Conservation (phyloP, 1,140 invertebrate species). For the Notospermus geniculatus region DNA sequence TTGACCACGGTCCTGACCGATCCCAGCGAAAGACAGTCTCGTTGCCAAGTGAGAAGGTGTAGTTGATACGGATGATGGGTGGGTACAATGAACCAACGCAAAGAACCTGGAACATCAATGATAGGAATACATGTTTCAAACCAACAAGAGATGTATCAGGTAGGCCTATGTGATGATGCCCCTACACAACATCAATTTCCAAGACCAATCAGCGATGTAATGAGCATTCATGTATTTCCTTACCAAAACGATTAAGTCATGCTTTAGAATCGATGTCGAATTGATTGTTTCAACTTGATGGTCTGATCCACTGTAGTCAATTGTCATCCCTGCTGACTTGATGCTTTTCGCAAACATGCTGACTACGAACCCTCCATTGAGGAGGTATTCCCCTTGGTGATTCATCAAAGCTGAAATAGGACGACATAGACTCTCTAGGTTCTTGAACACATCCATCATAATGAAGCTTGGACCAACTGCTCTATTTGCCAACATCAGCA, state of each 20-base stretch:
- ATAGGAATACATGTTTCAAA: too few relatives aligned
- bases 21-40: conserved; percentile 57
- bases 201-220: too few relatives aligned
- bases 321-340: conserved; percentile 65
- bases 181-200: too few relatives aligned
- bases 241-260: conserved; percentile 72
- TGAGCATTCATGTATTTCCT: too few relatives aligned
- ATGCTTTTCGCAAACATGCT: conserved; percentile 69
- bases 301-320: conserved; percentile 80
- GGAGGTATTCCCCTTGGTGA: conserved; percentile 66
- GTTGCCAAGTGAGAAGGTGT: conserved; percentile 64
- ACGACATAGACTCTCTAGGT: too few relatives aligned
- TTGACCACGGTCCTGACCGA: conserved; percentile 62
- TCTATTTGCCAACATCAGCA: too few relatives aligned
- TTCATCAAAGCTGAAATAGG: conserved; percentile 62
- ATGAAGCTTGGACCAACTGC: too few relatives aligned
- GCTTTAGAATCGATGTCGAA: conserved; percentile 68
- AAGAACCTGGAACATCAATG: conserved; percentile 66
- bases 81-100: conserved; percentile 69
- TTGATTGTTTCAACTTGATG: conserved; percentile 72
- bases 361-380: conserved; percentile 79
- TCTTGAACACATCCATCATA: too few relatives aligned
- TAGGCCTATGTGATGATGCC: too few relatives aligned
- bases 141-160: too few relatives aligned
- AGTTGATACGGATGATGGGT: conserved; percentile 73